Evolutionary conservation across 1,140 invertebrate species (phyloP), one percentile per base, ranked within the genome.

Genomic region (Eumaeus atala): DNA sequence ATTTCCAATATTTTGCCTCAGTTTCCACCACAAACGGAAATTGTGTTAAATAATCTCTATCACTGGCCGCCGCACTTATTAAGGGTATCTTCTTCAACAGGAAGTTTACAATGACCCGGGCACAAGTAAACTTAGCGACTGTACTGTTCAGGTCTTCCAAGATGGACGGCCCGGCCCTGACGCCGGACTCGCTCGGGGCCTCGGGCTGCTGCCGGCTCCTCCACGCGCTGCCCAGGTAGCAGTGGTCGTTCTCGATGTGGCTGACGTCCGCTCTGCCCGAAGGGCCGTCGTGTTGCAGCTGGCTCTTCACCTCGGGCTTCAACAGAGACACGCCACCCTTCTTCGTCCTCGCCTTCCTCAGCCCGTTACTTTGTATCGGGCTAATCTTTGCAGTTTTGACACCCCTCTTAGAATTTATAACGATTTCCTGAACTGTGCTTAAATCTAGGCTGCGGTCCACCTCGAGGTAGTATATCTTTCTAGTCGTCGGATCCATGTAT

Each of bases 241-340:
- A 84, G 57, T 86, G 83, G 64, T 86, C 83, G 44, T 84, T 86
- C n/a, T 76, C 70, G 56, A 86, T 83, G 58, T 86, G 83, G 33
- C 54, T 55, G 10, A 59, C 70, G 16, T 50, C 59, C 1, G 12
- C 18, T 56, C 12, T 34, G 37, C 49, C 58, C 44, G 64, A 28
- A 2, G 2, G 2, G 21, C 6, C 6, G 21, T 28, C 49, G 33
- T 17, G 62, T 55, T 62, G 73, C 7, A 72, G 54, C 40, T 62
- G 52, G 52, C 59, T 71, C 17, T 74, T 73, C 0, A 79, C 56
- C 51, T 80, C 77, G 0, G 80, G 75, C 47, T 79, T 80, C 10
- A 82, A 11, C 21, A 79, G 47, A 0, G 77, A 74, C 0, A 72
- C 62, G 0, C 67, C 59, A 37, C 62, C 69, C 40, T 74, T 77